A percentile compares a stretch with the other conserved stretches of the same genome.
These are phyloP conservation scores for Chelonus insularis DNA, from an alignment of 1,140 invertebrate genomes.

Conservation along the genomic window DNA sequence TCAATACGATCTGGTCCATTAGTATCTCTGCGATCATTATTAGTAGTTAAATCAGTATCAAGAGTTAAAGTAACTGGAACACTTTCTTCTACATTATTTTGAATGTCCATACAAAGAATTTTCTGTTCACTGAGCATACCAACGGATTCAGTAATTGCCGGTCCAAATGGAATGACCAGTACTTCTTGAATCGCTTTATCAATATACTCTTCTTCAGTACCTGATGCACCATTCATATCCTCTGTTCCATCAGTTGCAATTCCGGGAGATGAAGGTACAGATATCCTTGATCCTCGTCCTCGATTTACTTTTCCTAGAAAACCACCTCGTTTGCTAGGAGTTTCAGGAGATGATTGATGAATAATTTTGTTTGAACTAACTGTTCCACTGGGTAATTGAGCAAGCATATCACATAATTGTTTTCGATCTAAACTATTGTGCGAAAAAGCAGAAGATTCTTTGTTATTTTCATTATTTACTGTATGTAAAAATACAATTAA, in stretches of 20 bases:
- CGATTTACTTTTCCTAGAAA: conserved; percentile 50
- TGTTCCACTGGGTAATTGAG: conserved; percentile 42
- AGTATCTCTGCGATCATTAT: conserved; percentile 44
- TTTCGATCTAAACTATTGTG: conserved; percentile 43
- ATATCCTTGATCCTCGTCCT: conserved; percentile 38
- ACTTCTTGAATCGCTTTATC: conserved; percentile 61
- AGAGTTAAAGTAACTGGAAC: conserved; percentile 49
- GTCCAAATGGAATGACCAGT: conserved; percentile 69
- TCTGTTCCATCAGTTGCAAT: conserved; percentile 46
- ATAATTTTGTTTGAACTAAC: conserved; percentile 36
- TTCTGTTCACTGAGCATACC: conserved; percentile 76
- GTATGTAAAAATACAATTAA: conserved; percentile 64
- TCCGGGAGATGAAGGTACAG: conserved; percentile 41
- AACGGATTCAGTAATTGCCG: conserved; percentile 63
- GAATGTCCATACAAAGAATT: conserved; percentile 60
- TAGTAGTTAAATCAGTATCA: conserved; percentile 43
- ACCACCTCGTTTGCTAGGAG: conserved; percentile 42
- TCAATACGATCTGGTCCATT: conserved; percentile 52
- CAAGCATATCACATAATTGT: conserved; percentile 48
- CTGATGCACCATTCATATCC: conserved; percentile 50
- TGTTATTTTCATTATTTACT: too few relatives aligned
- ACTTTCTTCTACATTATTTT: conserved; percentile 44
- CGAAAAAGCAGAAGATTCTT: too few relatives aligned
- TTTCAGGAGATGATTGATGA: conserved; percentile 43
- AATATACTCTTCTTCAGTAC: conserved; percentile 47